Evolutionary conservation across 2,888 invertebrate genomes (phyloP).

Genomic region (Hesperia comma): DNA sequence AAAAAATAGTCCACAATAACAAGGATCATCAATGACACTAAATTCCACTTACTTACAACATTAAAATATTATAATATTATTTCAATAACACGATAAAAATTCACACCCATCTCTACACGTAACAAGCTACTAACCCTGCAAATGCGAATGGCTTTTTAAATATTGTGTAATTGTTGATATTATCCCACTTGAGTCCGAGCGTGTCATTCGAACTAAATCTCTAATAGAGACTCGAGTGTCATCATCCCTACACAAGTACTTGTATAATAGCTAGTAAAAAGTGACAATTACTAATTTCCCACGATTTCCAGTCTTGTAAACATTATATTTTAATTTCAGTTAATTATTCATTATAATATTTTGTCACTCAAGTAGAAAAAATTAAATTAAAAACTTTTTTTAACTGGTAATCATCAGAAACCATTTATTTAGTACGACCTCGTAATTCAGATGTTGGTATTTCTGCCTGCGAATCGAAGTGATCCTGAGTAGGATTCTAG

Average conservation of each 20-base stretch:
- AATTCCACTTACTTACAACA: conserved; percentile 9
- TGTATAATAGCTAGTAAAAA: neutral
- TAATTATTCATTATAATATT: no score
- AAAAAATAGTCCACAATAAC: neutral
- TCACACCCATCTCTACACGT: conserved; percentile 18
- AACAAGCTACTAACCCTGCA: conserved; percentile 19
- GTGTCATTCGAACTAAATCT: conserved; percentile 55
- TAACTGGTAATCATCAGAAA: no score
- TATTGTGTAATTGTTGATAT: conserved; percentile 56
- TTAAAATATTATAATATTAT: conserved; percentile 11
- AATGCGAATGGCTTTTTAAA: conserved; percentile 54
- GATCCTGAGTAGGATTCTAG: no score
- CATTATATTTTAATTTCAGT: neutral
- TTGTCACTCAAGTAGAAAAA: no score
- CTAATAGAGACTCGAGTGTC: conserved; percentile 24
- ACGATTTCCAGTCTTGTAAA: neutral
- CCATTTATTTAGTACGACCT: no score
- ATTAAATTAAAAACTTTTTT: no score
- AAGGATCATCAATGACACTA: neutral
- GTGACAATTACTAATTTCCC: conserved; percentile 3
- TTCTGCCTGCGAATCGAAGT: no score
- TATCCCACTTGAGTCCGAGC: conserved; percentile 69
- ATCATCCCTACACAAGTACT: conserved; percentile 8
- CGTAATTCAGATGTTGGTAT: no score
- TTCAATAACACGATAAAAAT: conserved; percentile 7